phyloP scores from a whole-genome alignment of 2,888 invertebrate genomes.

The Noctua comes region DNA sequence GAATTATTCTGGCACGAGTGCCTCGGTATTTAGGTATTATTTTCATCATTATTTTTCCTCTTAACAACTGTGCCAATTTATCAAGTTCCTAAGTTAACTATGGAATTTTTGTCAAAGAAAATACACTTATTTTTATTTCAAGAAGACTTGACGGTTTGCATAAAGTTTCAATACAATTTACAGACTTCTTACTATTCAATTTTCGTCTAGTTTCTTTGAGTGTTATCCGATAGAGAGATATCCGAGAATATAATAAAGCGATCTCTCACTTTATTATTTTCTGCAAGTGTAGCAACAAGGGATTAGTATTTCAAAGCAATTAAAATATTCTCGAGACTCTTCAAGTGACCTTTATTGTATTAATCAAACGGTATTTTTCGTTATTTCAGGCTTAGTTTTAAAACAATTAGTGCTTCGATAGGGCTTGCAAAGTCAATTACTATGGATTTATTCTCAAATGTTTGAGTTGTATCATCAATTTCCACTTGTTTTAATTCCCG shows the following conservation, averaged over 20 bases:
- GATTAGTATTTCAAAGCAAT: constrained; percentile 19
- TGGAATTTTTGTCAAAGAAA: background rate
- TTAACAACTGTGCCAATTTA: background rate
- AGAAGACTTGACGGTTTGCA: background rate
- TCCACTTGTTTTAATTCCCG: background rate
- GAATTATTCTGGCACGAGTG: background rate
- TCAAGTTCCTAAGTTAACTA: too few species aligned
- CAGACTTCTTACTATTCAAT: background rate
- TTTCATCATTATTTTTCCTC: background rate
- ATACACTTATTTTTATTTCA: background rate
- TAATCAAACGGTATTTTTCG: background rate
- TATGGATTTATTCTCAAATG: background rate
- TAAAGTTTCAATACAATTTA: background rate
- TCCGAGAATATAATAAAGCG: constrained; percentile 1
- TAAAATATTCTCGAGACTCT: background rate
- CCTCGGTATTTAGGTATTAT: background rate
- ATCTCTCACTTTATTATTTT: background rate
- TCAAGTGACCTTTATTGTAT: background rate
- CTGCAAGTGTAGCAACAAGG: background rate
- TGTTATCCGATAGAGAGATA: background rate
- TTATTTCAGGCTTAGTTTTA: background rate
- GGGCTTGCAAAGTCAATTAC: background rate
- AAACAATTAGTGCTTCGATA: background rate
- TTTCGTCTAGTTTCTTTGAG: background rate
- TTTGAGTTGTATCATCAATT: background rate